Conservation (phyloP, 2,113 vertebrate species). For the Equus quagga region DNA sequence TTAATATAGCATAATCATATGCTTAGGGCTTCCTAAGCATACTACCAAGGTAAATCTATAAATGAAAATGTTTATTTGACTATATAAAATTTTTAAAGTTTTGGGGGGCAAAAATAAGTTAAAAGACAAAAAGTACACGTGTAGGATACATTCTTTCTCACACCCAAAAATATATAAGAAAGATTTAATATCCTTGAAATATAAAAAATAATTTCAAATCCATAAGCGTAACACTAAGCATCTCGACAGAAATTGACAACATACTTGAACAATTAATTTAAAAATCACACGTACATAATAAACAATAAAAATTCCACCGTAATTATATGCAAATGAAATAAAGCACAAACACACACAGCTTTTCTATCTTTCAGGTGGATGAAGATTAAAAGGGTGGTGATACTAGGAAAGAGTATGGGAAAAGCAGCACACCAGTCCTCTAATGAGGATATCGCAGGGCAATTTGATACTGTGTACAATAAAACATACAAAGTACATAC, state of each 20-base stretch:
- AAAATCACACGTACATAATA: not conserved
- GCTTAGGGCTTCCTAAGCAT: not conserved
- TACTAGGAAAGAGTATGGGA: not conserved
- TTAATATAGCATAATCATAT: not conserved
- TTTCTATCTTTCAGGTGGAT: not conserved
- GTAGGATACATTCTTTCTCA: not conserved
- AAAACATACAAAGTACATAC: not conserved
- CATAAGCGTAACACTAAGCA: not conserved
- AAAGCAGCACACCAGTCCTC: not conserved
- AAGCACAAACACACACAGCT: not conserved
- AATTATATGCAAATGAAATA: not conserved
- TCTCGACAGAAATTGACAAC: not conserved
- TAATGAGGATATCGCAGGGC: not conserved
- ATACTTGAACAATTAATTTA: not conserved
- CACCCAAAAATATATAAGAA: not conserved
- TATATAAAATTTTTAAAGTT: not conserved
- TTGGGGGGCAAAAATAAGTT: not conserved
- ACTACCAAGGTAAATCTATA: not conserved
- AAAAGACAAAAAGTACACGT: not conserved
- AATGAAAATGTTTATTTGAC: not conserved
- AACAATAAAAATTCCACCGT: not conserved
- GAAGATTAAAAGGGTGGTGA: not conserved
- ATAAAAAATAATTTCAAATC: not conserved
- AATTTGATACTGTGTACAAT: not conserved
- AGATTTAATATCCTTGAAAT: not conserved